Percentiles rank a stretch among this genome's conserved stretches.
Evolutionary conservation across 2,113 vertebrate genomes (phyloP).

Genomic region (Gymnobelideus leadbeateri): DNA sequence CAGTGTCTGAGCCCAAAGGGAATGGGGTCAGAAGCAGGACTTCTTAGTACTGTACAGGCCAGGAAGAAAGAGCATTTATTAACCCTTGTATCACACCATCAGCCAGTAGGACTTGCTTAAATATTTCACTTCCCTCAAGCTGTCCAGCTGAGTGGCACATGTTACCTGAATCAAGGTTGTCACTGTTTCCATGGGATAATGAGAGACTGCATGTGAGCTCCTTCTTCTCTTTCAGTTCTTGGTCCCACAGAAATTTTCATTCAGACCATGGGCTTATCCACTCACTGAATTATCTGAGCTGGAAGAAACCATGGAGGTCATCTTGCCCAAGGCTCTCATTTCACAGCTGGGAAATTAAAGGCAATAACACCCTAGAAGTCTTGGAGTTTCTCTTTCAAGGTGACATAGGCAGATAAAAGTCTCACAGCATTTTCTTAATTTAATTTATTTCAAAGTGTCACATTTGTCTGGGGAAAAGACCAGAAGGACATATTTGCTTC

Average conservation of each 20-base stretch:
- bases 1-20: constrained; percentile 41
- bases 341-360: not conserved
- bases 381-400: constrained; percentile 32
- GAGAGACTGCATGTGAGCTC: constrained; percentile 44
- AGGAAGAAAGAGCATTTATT: not conserved
- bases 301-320: not conserved
- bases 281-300: not conserved
- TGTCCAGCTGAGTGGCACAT: constrained; percentile 9
- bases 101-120: not conserved
- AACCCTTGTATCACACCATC: not conserved
- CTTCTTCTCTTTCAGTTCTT: constrained; percentile 3
- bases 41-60: not conserved
- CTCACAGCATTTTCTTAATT: not conserved
- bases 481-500: not conserved
- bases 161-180: not conserved
- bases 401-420: not conserved
- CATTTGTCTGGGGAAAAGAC: constrained; percentile 23
- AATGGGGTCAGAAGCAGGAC: not conserved
- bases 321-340: not conserved
- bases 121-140: constrained; percentile 3
- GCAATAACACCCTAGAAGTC: not conserved
- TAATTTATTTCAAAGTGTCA: constrained; percentile 34
- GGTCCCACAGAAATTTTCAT: constrained; percentile 9
- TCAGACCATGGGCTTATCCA: not conserved
- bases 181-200: constrained; percentile 30